Conservation (phyloP, 1,140 invertebrate species). For the Drosophila azteca region DNA sequence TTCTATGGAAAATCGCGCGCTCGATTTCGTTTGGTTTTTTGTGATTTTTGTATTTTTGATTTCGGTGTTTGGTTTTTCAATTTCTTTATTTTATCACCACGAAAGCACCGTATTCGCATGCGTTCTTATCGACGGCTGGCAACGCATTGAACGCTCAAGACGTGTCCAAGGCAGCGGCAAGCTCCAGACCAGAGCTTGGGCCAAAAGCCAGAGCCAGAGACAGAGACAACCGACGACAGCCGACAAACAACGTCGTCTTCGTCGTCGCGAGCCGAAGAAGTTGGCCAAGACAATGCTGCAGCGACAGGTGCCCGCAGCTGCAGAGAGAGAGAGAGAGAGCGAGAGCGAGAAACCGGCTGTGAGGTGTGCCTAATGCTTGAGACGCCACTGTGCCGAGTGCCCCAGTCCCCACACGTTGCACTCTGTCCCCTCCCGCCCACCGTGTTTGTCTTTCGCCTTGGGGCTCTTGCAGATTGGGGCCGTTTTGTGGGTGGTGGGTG, state of each 20-base stretch:
- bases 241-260: neutral
- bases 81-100: neutral
- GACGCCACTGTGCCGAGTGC: conserved; percentile 37
- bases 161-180: conserved; percentile 49
- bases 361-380: conserved; percentile 29
- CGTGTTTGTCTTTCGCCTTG: conserved; percentile 12
- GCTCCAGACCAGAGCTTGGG: conserved; percentile 20
- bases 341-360: conserved; percentile 26
- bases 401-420: conserved; percentile 1
- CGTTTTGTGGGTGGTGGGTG: conserved; percentile 37
- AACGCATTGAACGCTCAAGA: conserved; percentile 76
- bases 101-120: conserved; percentile 46
- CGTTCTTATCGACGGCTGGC: conserved; percentile 76
- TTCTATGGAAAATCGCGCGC: conserved; percentile 40
- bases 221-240: conserved; percentile 14
- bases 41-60: conserved; percentile 2
- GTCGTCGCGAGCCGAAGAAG: conserved; percentile 60
- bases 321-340: conserved; percentile 11
- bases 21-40: conserved; percentile 20
- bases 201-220: conserved; percentile 13
- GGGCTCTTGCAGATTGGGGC: conserved; percentile 31
- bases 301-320: conserved; percentile 63
- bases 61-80: conserved; percentile 6
- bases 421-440: neutral
- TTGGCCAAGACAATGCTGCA: conserved; percentile 54